Evolutionary conservation across 2,113 vertebrate species (phyloP), one percentile per base, ranked within the genome.

Genomic region (Nettapus auritus): DNA sequence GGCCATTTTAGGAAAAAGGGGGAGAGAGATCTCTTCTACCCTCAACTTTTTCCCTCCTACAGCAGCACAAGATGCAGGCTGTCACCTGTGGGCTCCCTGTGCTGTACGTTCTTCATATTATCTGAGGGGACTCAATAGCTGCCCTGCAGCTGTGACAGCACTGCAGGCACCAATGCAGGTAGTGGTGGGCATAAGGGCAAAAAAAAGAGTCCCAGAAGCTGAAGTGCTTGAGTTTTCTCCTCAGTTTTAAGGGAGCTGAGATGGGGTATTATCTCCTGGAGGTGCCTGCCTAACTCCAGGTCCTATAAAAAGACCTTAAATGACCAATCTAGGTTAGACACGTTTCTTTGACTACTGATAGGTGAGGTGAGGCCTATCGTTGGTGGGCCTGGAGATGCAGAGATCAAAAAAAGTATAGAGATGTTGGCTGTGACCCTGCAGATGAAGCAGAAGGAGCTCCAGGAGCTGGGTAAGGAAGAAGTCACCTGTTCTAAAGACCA

Each of bases 81-180:
- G 2, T 67, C 26, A 56, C 36, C 33, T 22, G 36, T 23, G 11
- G 40, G 23, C 6, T 46, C 36, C 25, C 6, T 33, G 46, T 20
- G 33, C 34, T 52, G 29, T 13, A 9, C 1, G 1, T 22, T 38
- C 7, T 42, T 28, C 33, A 22, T 9, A 1, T 4, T 31, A 29
- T 1, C 52, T 38, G 68, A 77, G 48, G 28, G 40, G 10, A 28
- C 50, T 66, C 26, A 16, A 44, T 63, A 7, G 62, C 48, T 9
- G 23, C 74, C 69, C 74, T 84, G 50, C 28, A 44, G 42, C 53
- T 4, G 5, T 50, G 68, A 59, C n/a, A 71, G 15, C 12, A 5
- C 81, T 76, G 57, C 31, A 48, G 62, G n/a, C 53, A 44, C 25
- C 36, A 68, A 31, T 19, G 25, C 5, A 10, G 46, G 8, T 6